Conservation (phyloP, 1,140 invertebrate genomes). For the Pinna nobilis region DNA sequence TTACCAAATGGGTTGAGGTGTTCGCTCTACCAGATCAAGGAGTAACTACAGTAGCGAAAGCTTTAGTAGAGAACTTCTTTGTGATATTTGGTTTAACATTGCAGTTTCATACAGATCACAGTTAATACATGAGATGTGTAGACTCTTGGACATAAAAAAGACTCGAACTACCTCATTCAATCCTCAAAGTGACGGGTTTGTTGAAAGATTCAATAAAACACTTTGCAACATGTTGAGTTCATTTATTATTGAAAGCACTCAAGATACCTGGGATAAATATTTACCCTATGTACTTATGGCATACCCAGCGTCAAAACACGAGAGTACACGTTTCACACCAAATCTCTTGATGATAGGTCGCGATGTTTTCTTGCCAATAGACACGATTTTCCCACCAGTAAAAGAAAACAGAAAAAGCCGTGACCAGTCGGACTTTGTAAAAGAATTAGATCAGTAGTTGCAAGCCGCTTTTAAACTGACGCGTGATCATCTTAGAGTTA, state of each 20-base stretch:
- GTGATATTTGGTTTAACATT: not conserved
- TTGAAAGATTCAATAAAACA: constrained; percentile 10
- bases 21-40: constrained; percentile 40
- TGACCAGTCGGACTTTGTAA: not conserved
- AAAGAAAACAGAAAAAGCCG: not conserved
- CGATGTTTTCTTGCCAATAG: not conserved
- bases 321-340: not conserved
- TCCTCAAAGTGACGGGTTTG: constrained; percentile 8
- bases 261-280: not conserved
- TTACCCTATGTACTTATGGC: not conserved
- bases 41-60: not conserved
- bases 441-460: not conserved
- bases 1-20: constrained; percentile 35
- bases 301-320: not conserved
- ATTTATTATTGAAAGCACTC: not conserved
- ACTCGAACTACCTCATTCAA: constrained; percentile 3
- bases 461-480: no score
- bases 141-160: not conserved
- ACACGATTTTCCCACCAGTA: not conserved
- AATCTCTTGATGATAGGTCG: not conserved
- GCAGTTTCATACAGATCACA: not conserved
- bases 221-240: not conserved
- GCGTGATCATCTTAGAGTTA: no score
- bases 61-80: not conserved
- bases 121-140: constrained; percentile 12